Evolutionary conservation across 2,888 invertebrate species (phyloP).

Genomic region (Azorinus chamasolen): DNA sequence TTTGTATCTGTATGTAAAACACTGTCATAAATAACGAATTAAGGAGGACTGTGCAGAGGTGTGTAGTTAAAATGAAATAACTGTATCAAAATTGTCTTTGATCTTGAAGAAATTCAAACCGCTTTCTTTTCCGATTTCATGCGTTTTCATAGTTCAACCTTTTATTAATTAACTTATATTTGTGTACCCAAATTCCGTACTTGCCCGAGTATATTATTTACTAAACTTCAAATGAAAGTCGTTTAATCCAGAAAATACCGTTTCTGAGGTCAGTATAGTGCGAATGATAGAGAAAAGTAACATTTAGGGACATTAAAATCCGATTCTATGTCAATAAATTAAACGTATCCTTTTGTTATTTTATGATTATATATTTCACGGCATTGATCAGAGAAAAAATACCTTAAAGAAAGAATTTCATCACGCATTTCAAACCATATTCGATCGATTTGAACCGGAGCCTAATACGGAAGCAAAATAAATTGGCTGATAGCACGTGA

Average conservation of each 20-base stretch:
- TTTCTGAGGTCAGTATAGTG: constrained; percentile 52
- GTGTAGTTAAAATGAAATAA: constrained; percentile 34
- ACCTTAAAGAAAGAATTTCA: constrained; percentile 27
- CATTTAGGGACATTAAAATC: constrained; percentile 46
- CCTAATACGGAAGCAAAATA: constrained; percentile 11
- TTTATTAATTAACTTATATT: constrained; percentile 62
- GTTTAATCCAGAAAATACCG: constrained; percentile 43
- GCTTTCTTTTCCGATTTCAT: constrained; percentile 20
- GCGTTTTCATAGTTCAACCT: constrained; percentile 40
- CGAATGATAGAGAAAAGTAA: constrained; percentile 30
- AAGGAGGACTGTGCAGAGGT: constrained; percentile 13
- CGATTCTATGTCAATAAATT: constrained; percentile 52
- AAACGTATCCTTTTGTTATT: constrained; percentile 61
- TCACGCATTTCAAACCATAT: constrained; percentile 6
- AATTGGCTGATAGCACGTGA: constrained; percentile 48
- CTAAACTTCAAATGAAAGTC: constrained; percentile 51
- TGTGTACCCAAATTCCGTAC: constrained; percentile 37
- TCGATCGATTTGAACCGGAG: constrained; percentile 29
- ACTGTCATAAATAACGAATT: constrained; percentile 38
- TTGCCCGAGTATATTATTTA: constrained; percentile 49
- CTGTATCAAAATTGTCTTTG: constrained; percentile 33
- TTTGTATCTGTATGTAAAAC: neutral
- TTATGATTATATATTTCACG: constrained; percentile 64
- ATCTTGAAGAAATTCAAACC: constrained; percentile 32
- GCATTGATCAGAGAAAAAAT: constrained; percentile 49